Base-by-base conservation (phyloP, 2,113 vertebrate genomes). In the Anseranas semipalmata region DNA sequence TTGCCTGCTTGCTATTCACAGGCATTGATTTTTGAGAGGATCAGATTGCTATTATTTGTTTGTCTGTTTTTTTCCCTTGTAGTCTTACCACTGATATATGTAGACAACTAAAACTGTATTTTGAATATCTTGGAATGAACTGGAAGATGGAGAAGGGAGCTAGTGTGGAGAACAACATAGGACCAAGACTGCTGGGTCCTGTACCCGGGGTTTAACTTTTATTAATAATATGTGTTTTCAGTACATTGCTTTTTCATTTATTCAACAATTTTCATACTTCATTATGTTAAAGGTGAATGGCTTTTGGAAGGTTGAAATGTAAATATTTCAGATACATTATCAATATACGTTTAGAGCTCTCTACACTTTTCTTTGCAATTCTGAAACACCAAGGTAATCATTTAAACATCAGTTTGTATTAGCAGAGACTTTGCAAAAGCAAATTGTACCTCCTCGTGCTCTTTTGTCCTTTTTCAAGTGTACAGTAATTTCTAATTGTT, bases 11-110 rank as follows among this genome's bases (percentile, higher is more conserved):
- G 25, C 30, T 39, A 4, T 32, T 70, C 20, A 12, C 68, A 35
- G 62, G 24, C 68, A 12, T 78, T 66, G 56, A 75, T 96, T 96
- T 96, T 93, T 82, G 85, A 39, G 50, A 28, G 28, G n/a, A 60
- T 22, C 25, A 25, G 8, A 30, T 27, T 28, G 59, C 46, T 32
- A 24, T 39, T 46, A 32, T 45, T 59, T 45, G 6, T 58, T 39
- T n/a, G 30, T 15, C 8, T 33, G 30, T 37, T 14, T 6, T 32
- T 18, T 43, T 32, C 43, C 32, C 43, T n/a, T 46, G 32, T 25
- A 43, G 32, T 35, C 56, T 82, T 32, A n/a, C 25, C 27, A 7
- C 3, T 43, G 39, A 8, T 33, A 27, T 2, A 10, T 12, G 22
- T 11, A n/a, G 35, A 16, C 32, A 21, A 8, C 60, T 37, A 25